Percentiles rank a stretch among this genome's conserved stretches.
Conservation (phyloP, 2,888 invertebrate species). For the Aphrophora alni region DNA sequence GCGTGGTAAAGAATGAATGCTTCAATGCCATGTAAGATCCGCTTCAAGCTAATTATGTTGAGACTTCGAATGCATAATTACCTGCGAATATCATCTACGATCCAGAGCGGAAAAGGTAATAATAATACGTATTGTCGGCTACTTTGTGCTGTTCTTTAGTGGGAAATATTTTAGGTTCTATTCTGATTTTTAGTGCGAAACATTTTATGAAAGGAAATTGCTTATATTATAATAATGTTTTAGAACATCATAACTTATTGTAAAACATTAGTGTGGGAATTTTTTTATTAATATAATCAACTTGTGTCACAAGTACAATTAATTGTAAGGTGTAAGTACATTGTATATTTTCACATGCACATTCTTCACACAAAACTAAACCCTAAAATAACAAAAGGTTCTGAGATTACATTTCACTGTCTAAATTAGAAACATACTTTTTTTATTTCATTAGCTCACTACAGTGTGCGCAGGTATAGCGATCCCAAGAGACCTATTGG, state of each 20-base stretch:
- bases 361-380: not conserved
- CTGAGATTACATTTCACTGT: too few relatives aligned
- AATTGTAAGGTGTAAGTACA: too few relatives aligned
- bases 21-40: not conserved
- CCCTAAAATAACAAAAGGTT: too few relatives aligned
- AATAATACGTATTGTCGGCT: not conserved
- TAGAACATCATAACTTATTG: too few relatives aligned
- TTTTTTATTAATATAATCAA: too few relatives aligned
- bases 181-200: not conserved
- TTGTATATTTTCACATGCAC: too few relatives aligned
- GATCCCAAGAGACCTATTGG: too few relatives aligned
- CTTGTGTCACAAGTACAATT: too few relatives aligned
- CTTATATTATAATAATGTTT: not conserved
- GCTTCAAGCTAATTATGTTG: not conserved
- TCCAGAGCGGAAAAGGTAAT: not conserved
- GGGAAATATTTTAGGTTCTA: not conserved
- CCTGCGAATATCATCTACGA: not conserved
- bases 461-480: too few relatives aligned
- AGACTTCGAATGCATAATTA: not conserved
- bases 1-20: not conserved
- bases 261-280: too few relatives aligned
- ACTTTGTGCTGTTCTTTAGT: not conserved
- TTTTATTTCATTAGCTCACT: too few relatives aligned
- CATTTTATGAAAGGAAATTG: not conserved
- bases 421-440: too few relatives aligned